These are phyloP conservation scores for Riptortus pedestris DNA, from an alignment of 1,140 invertebrate genomes.

Conservation along the genomic window DNA sequence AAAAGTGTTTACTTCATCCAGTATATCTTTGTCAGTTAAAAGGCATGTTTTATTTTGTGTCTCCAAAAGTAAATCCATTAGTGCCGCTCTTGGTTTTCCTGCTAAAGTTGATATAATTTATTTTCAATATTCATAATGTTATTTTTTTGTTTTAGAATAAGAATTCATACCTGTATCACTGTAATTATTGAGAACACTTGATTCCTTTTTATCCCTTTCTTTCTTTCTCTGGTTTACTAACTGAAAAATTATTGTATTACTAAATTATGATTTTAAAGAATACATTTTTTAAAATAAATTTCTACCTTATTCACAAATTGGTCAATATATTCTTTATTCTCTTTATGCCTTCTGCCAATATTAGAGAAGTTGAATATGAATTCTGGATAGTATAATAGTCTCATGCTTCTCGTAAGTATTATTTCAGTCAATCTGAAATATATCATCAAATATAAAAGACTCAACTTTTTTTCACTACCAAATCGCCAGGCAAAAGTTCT, in stretches of 20 bases:
- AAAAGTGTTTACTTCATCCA: constrained; percentile 16
- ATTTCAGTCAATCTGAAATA: constrained; percentile 9
- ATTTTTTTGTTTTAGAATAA: neutral
- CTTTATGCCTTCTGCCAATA: constrained; percentile 1
- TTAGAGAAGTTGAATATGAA: neutral
- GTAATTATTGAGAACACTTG: no score
- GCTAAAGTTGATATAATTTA: neutral
- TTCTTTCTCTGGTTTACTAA: neutral
- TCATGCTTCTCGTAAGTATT: constrained; percentile 2
- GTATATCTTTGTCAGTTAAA: constrained; percentile 7
- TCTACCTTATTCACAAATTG: neutral
- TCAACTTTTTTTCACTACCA: no score
- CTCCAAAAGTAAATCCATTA: constrained; percentile 6
- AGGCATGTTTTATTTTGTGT: constrained; percentile 4
- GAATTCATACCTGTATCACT: no score
- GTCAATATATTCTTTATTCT: neutral
- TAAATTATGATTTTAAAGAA: neutral
- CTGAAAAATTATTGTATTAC: neutral
- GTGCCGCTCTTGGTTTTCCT: constrained; percentile 2
- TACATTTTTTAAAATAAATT: no score
- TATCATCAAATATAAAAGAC: no score
- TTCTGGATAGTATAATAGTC: constrained; percentile 3
- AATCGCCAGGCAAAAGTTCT: no score
- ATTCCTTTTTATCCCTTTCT: neutral
- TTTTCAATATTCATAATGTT: neutral